phyloP scores from a whole-genome alignment of 2,888 invertebrate species.

The Brenthis hecate region DNA sequence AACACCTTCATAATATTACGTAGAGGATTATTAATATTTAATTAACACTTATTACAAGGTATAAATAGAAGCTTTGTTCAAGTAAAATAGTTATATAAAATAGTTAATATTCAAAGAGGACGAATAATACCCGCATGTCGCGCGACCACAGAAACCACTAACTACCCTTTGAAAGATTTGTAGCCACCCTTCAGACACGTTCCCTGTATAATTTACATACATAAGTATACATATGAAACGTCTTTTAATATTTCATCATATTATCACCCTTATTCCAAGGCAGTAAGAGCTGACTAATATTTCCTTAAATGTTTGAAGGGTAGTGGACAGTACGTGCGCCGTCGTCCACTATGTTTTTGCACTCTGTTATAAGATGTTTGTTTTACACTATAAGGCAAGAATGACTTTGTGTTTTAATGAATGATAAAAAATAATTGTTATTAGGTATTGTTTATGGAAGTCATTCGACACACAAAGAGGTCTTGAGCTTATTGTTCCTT shows the following conservation, averaged over 20 bases:
- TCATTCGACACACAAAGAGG: neutral
- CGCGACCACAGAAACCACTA: constrained; percentile 47
- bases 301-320: constrained; percentile 5
- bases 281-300: neutral
- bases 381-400: constrained; percentile 3
- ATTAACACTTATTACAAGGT: constrained; percentile 19
- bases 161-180: constrained; percentile 53
- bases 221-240: constrained; percentile 9
- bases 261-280: constrained; percentile 6
- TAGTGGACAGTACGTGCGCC: constrained; percentile 15
- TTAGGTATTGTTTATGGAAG: neutral
- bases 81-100: constrained; percentile 37
- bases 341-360: constrained; percentile 14
- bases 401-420: neutral
- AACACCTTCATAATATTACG: neutral
- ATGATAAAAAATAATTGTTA: neutral
- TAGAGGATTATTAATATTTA: constrained; percentile 10
- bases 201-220: constrained; percentile 22
- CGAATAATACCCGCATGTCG: constrained; percentile 51
- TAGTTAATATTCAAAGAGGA: constrained; percentile 45
- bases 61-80: constrained; percentile 23
- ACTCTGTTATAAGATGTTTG: neutral
- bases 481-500: neutral
- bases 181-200: constrained; percentile 43
- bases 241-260: constrained; percentile 9